Conservation (phyloP, 2,113 vertebrate species). For the Dipodomys stephensi region DNA sequence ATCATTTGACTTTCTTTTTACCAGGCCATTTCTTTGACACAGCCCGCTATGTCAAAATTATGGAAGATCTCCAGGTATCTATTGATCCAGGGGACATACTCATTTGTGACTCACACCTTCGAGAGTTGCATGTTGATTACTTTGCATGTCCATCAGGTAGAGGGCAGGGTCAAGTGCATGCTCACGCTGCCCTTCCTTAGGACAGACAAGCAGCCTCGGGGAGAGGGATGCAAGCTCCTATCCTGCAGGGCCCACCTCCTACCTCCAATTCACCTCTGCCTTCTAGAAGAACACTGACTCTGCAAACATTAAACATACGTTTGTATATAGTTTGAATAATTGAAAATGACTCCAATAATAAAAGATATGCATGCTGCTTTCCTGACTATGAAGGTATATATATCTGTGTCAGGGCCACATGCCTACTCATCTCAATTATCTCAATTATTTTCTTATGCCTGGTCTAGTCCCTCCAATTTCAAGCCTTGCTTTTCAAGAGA, state of each 20-base stretch:
- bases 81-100: background rate
- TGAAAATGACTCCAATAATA: background rate
- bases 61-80: background rate
- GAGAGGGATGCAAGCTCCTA: no score
- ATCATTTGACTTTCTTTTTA: no score
- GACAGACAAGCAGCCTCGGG: rapidly evolving
- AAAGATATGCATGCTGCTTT: background rate
- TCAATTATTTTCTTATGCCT: background rate
- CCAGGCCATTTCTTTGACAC: background rate
- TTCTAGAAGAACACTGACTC: background rate
- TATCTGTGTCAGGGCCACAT: background rate
- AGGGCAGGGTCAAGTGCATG: background rate
- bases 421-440: background rate
- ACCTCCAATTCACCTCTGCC: no score
- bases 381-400: background rate
- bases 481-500: background rate
- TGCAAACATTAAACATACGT: background rate
- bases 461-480: background rate
- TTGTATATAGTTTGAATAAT: background rate
- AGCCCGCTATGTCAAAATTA: background rate
- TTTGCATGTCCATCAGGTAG: background rate
- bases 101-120: background rate
- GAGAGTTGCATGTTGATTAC: background rate
- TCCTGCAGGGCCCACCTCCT: rapidly evolving
- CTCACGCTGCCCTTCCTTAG: background rate